A percentile compares a stretch with the other conserved stretches of the same genome.
These are phyloP conservation scores for Maconellicoccus hirsutus DNA, from an alignment of 1,140 invertebrate genomes.

Conservation along the genomic window DNA sequence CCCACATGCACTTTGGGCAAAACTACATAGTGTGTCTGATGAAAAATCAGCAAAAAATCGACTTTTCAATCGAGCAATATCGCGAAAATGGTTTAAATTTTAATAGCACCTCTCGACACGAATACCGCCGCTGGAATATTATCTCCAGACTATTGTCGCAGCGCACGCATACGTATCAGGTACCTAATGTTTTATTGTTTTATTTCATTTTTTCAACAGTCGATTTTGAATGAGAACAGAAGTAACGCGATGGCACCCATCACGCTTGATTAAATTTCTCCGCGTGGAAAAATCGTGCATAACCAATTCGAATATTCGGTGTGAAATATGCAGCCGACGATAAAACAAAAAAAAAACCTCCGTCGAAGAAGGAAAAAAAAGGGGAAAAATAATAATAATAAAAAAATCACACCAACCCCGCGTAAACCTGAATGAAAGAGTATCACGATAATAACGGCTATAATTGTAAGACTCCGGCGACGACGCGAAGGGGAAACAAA, in stretches of 20 bases:
- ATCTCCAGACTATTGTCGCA: no score
- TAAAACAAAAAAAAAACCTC: not conserved
- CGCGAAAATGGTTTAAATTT: no score
- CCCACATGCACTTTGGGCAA: no score
- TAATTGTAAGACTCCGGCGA: not conserved
- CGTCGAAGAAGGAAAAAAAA: not conserved
- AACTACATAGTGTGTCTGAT: no score
- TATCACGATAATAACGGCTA: not conserved
- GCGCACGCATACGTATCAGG: no score
- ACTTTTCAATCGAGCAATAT: no score
- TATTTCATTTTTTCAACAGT: not conserved
- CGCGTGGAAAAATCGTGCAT: conserved; percentile 20
- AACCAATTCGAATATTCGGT: conserved; percentile 18
- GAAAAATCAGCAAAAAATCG: no score
- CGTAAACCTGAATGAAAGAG: not conserved
- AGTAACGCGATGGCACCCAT: conserved; percentile 1
- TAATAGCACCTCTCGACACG: no score
- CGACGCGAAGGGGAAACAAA: not conserved
- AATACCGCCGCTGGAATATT: no score
- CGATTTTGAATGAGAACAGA: conserved; percentile 6
- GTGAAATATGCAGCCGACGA: conserved; percentile 13
- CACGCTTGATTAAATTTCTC: conserved; percentile 18
- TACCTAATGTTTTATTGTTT: no score
- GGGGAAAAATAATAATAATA: not conserved
- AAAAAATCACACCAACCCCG: not conserved